Evolutionary conservation across 2,113 vertebrate genomes (phyloP).

Genomic region (Conger conger): DNA sequence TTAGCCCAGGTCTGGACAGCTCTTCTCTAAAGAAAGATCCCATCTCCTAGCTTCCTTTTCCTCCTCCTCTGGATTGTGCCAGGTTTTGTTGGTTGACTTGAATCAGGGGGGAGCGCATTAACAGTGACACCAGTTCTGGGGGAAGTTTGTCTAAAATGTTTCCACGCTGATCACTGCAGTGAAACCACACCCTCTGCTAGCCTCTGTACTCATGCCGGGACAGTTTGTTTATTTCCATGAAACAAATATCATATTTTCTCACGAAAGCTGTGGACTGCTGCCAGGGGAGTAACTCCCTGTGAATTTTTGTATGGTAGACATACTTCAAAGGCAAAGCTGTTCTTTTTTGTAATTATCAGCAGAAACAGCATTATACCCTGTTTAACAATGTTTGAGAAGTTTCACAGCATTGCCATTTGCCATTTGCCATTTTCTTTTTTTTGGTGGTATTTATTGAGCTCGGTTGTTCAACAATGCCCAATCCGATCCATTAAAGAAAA

Average conservation of each 20-base stretch:
- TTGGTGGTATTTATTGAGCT: no score
- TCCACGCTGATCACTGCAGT: neutral
- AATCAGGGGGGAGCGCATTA: neutral
- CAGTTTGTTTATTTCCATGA: conserved; percentile 1
- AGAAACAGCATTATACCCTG: no score
- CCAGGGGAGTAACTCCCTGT: conserved; percentile 28
- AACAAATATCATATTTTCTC: conserved; percentile 26
- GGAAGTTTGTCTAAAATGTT: neutral
- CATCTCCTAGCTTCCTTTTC: neutral
- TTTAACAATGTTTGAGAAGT: neutral
- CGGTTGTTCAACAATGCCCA: no score
- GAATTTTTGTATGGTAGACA: neutral
- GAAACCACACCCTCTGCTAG: neutral
- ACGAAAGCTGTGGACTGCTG: conserved; percentile 24
- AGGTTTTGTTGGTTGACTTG: neutral
- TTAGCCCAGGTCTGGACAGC: no score
- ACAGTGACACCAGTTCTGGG: neutral
- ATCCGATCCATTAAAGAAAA: no score
- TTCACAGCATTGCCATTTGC: neutral
- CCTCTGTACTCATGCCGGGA: neutral
- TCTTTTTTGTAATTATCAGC: no score
- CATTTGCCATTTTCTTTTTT: neutral
- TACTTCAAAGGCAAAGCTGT: no score
- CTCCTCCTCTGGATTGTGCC: neutral
- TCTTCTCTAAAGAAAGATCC: no score